phyloP scores from a whole-genome alignment of 2,797 vertebrate genomes.

The Epinephelus awoara region DNA sequence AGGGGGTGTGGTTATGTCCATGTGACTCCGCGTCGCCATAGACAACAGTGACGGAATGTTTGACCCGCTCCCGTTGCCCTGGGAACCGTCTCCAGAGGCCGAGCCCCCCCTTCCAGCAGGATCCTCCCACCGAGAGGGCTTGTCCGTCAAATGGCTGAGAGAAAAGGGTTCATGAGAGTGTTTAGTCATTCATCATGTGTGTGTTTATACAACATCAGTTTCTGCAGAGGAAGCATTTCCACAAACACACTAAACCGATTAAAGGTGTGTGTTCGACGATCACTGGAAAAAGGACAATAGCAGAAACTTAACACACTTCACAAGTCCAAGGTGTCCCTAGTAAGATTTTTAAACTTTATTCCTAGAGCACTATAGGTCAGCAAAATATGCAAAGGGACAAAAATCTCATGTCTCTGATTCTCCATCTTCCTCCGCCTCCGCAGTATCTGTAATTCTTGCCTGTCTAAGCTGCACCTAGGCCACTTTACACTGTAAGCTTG shows the following conservation, averaged over 20 bases:
- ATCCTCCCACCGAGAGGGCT: conserved; percentile 90
- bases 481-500: conserved; percentile 20
- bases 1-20: conserved; percentile 95
- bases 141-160: conserved; percentile 90
- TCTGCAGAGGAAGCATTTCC: background rate
- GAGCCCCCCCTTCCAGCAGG: conserved; percentile 82
- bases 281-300: background rate
- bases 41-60: conserved; percentile 94
- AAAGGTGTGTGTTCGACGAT: background rate
- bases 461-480: background rate
- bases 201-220: background rate
- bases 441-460: no score
- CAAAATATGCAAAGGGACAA: background rate
- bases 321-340: background rate
- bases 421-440: background rate
- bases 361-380: background rate
- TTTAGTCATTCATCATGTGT: conserved; percentile 13
- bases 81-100: conserved; percentile 83
- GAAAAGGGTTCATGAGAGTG: background rate
- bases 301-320: background rate
- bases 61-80: conserved; percentile 87
- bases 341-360: background rate
- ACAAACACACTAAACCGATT: background rate
- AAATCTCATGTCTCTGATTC: background rate
- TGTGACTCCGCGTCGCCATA: conserved; percentile 94